phyloP scores from a whole-genome alignment of 2,888 invertebrate genomes.

The Latrodectus hesperus region DNA sequence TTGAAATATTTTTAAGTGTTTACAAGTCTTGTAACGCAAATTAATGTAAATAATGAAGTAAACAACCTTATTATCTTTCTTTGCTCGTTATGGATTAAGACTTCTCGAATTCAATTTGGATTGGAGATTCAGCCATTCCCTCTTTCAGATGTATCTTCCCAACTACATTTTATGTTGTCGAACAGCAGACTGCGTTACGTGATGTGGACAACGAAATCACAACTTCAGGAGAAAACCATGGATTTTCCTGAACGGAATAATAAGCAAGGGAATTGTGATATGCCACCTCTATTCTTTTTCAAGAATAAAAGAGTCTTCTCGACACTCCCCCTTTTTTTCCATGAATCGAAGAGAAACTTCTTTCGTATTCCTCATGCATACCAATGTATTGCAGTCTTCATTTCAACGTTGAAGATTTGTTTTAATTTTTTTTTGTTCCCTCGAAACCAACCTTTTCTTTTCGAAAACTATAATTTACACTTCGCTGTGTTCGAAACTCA shows the following conservation, averaged over 20 bases:
- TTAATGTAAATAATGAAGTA: too few species aligned
- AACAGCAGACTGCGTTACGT: background rate
- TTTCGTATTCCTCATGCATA: slow-evolving; percentile 27
- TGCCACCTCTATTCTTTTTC: slow-evolving; percentile 20
- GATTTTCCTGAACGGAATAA: slow-evolving; percentile 15
- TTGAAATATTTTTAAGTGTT: too few species aligned
- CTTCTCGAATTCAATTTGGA: too few species aligned
- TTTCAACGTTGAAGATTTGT: slow-evolving; percentile 11
- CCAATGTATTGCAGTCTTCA: slow-evolving; percentile 1
- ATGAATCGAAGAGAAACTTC: slow-evolving; percentile 21
- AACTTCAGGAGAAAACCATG: background rate
- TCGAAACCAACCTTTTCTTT: slow-evolving; percentile 3
- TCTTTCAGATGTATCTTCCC: background rate
- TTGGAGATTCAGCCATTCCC: too few species aligned
- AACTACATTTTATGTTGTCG: background rate
- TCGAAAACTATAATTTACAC: slow-evolving; percentile 23
- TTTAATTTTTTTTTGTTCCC: background rate
- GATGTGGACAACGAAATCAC: background rate
- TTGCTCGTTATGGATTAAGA: too few species aligned
- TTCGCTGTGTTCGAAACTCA: slow-evolving; percentile 1
- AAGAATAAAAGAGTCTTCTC: slow-evolving; percentile 6
- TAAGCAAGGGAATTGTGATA: slow-evolving; percentile 26
- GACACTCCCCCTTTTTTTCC: background rate
- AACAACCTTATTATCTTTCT: too few species aligned
- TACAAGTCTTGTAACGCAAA: too few species aligned